Evolutionary conservation across 2,797 vertebrate species (phyloP), one percentile per base, ranked within the genome.

Genomic region (Alauda arvensis): DNA sequence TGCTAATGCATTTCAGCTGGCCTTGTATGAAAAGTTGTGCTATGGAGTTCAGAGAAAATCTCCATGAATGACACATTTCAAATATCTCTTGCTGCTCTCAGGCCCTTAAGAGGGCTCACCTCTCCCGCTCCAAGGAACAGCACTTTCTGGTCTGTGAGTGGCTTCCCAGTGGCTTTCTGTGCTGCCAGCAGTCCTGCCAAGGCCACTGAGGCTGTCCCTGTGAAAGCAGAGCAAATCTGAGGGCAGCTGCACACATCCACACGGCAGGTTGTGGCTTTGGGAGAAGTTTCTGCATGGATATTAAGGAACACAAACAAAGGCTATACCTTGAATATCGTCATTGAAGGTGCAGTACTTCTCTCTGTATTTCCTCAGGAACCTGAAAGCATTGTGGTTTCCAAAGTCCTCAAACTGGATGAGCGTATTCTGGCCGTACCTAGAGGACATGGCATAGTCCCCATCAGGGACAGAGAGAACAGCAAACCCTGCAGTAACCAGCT

Each of bases 371-470:
- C 98, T 97, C 26, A 99, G 93, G 80, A 99, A 99, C 29, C 99
- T 98, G 93, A 99, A 99, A 10, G 99, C 99, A 1, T 99, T 99
- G 97, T 99, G 98, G 96, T 99, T 99, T 29, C 99, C 99, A 80
- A 99, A 99, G 96, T 99, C 99, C 85, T 99, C 99, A 93, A 99
- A 99, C 53, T 99, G 99, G 95, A 99, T 99, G 33, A 99, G 98
- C 0, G 98, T 99, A 94, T 98, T 98, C 95, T 98, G 98, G 48
- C 99, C 99, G 0, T 99, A 98, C 89, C 97, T 98, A 51, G 9
- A 68, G 63, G 74, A 55, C 11, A 78, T 0, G 16, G 51, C 29
- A 85, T 76, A 57, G 19, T 3, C 53, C 10, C 55, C 46, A 12
- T 18, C 17, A 34, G 16, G 12, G 40, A 7, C 2, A 5, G 25